Evolutionary conservation across 1,140 invertebrate genomes (phyloP).

Genomic region (Drosophila fuyamai): DNA sequence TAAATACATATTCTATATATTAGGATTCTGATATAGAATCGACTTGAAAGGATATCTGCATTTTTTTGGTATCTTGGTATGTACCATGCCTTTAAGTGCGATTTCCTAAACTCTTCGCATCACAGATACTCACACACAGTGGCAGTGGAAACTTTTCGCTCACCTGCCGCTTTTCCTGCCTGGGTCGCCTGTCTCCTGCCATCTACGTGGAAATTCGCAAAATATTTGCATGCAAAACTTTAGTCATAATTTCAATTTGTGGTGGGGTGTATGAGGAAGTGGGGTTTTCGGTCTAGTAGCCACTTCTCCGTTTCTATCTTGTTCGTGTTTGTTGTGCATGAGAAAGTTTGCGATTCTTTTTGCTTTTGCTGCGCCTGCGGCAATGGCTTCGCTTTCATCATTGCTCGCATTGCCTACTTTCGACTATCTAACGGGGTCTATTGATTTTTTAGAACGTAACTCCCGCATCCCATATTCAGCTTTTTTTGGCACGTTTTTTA

Average conservation of each 20-base stretch:
- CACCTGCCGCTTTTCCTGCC: slow-evolving; percentile 47
- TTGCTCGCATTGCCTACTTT: slow-evolving; percentile 49
- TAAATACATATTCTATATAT: too few relatives aligned
- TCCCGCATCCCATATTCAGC: slow-evolving; percentile 6
- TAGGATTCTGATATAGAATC: too few relatives aligned
- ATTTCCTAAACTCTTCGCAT: not conserved
- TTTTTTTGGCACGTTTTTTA: slow-evolving; percentile 50
- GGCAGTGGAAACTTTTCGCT: slow-evolving; percentile 63
- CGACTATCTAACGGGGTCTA: slow-evolving; percentile 24
- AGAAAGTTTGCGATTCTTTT: slow-evolving; percentile 41
- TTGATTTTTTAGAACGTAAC: slow-evolving; percentile 48
- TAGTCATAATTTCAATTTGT: slow-evolving; percentile 73
- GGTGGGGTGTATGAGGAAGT: slow-evolving; percentile 8
- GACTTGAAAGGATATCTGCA: too few relatives aligned
- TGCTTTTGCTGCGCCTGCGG: slow-evolving; percentile 48
- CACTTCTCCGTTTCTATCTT: slow-evolving; percentile 52
- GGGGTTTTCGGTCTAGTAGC: slow-evolving; percentile 23
- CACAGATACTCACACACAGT: not conserved
- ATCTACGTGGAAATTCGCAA: slow-evolving; percentile 70
- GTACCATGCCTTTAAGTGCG: not conserved
- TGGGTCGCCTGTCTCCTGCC: slow-evolving; percentile 37
- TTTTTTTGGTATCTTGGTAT: too few relatives aligned
- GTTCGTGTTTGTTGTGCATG: slow-evolving; percentile 39
- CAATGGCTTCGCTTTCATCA: slow-evolving; percentile 57
- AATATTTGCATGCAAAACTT: slow-evolving; percentile 82